Evolutionary conservation across 2,113 vertebrate species (phyloP).

Genomic region (Pristiophorus japonicus): DNA sequence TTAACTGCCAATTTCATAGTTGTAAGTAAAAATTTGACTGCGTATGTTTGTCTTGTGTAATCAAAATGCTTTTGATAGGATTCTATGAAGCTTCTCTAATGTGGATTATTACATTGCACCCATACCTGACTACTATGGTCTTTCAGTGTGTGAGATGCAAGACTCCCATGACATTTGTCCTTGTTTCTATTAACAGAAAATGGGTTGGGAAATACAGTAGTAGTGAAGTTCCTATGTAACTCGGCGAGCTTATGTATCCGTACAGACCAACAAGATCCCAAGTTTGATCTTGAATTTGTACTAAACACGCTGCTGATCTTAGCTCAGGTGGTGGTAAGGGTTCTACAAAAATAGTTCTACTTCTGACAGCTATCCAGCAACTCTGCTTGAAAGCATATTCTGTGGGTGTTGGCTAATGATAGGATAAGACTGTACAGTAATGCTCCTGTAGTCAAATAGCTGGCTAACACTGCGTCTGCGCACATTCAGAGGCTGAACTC

Average conservation of each 20-base stretch:
- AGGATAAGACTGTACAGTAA: neutral
- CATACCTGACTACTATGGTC: no score
- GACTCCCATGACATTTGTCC: neutral
- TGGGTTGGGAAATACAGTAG: neutral
- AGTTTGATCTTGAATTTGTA: constrained; percentile 6
- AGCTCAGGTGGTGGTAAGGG: neutral
- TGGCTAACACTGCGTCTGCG: neutral
- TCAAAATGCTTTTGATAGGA: neutral
- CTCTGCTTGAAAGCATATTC: neutral
- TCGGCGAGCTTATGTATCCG: neutral
- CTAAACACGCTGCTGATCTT: neutral
- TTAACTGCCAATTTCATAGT: neutral
- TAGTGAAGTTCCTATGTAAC: neutral
- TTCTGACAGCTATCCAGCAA: neutral
- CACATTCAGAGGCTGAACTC: no score
- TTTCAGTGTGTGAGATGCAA: neutral
- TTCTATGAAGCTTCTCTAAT: neutral
- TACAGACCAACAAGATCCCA: neutral
- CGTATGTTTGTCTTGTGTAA: neutral
- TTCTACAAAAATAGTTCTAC: neutral
- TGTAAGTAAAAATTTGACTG: neutral
- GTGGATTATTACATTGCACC: neutral
- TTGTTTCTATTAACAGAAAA: neutral
- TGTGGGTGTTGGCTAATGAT: neutral
- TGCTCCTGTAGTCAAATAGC: neutral